phyloP scores from a whole-genome alignment of 2,797 vertebrate genomes.

The Micropoecilia bifurca region DNA sequence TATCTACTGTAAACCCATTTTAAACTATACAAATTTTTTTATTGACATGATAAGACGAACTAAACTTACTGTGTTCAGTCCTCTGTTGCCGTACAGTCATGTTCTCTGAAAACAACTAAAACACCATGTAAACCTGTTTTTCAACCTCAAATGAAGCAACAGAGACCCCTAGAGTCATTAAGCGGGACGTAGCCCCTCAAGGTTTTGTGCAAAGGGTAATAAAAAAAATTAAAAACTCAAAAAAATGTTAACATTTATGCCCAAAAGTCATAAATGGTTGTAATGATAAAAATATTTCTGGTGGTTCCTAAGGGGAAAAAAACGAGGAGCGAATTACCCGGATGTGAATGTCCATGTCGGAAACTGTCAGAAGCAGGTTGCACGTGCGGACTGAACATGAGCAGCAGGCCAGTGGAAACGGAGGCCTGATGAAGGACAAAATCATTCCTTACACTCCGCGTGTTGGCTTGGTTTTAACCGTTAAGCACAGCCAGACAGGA shows the following conservation, averaged over 20 bases:
- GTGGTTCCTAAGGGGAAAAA: neutral
- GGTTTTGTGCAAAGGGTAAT: too few species aligned
- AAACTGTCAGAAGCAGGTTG: conserved; percentile 24
- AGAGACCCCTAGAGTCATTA: neutral
- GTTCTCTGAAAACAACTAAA: neutral
- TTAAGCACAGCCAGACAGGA: neutral
- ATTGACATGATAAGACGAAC: neutral
- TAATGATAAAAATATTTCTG: neutral
- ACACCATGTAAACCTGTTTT: neutral
- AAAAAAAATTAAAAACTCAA: too few species aligned
- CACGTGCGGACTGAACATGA: conserved; percentile 47
- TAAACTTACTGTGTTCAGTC: neutral
- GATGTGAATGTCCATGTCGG: neutral
- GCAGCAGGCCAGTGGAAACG: fast-evolving
- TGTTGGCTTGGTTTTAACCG: fast-evolving
- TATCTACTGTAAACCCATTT: too few species aligned
- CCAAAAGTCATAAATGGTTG: neutral
- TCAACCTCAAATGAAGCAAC: neutral
- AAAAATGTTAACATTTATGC: too few species aligned
- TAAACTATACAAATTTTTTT: neutral
- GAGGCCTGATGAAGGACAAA: neutral
- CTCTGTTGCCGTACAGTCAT: neutral
- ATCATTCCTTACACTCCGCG: fast-evolving
- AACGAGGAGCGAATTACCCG: neutral
- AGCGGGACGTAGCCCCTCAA: too few species aligned